These are phyloP conservation scores for Ruditapes philippinarum DNA, from an alignment of 1,140 invertebrate species.

Conservation along the genomic window DNA sequence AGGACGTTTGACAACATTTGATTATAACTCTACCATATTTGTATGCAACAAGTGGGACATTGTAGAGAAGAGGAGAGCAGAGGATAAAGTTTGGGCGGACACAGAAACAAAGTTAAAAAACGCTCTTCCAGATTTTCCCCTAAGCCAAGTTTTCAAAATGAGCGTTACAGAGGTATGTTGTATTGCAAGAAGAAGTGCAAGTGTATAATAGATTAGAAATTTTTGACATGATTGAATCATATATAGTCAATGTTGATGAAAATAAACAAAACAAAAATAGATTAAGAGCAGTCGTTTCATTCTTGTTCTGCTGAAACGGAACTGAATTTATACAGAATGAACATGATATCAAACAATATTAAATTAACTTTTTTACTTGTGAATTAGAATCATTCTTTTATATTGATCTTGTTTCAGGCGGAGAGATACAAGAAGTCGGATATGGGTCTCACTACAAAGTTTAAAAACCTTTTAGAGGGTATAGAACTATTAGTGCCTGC, in stretches of 20 bases:
- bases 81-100: constrained; percentile 66
- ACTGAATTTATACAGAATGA: too few relatives aligned
- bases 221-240: too few relatives aligned
- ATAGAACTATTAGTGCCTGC: constrained; percentile 31
- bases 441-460: constrained; percentile 24
- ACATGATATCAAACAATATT: too few relatives aligned
- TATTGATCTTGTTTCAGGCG: constrained; percentile 36
- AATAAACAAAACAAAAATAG: too few relatives aligned
- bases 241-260: too few relatives aligned
- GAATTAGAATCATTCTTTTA: too few relatives aligned
- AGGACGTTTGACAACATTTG: constrained; percentile 60
- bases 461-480: constrained; percentile 16
- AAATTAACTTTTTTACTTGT: too few relatives aligned
- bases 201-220: too few relatives aligned
- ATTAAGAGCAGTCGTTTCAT: too few relatives aligned
- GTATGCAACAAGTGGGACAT: constrained; percentile 75
- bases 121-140: constrained; percentile 48
- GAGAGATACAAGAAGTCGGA: constrained; percentile 14
- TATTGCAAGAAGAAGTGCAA: too few relatives aligned
- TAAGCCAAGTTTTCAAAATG: constrained; percentile 70
- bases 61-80: constrained; percentile 62
- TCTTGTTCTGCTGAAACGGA: too few relatives aligned
- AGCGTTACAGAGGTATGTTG: constrained; percentile 62
- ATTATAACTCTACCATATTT: constrained; percentile 70
- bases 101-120: constrained; percentile 60